Conservation (phyloP, 2,797 vertebrate genomes). For the Brachyalestes nurse region DNA sequence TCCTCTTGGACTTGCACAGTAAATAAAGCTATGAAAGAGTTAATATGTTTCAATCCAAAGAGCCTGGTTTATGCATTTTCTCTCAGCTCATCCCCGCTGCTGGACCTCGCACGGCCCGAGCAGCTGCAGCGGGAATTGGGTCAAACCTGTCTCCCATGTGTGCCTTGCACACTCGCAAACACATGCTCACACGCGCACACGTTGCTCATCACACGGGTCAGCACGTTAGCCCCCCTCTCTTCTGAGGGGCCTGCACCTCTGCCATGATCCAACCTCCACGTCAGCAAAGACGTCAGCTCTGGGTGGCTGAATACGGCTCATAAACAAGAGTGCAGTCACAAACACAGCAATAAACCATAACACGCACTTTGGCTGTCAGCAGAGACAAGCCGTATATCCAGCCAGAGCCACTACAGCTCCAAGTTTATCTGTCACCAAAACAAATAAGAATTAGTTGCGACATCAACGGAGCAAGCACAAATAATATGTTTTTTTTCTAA, state of each 20-base stretch:
- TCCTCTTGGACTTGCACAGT: neutral
- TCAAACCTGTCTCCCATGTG: conserved; percentile 56
- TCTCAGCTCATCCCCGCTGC: conserved; percentile 29
- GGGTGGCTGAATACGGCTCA: conserved; percentile 34
- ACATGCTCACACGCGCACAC: conserved; percentile 25
- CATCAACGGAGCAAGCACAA: neutral
- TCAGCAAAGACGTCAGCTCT: conserved; percentile 45
- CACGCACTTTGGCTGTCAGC: conserved; percentile 6
- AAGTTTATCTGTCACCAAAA: conserved; percentile 26
- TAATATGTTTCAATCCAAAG: conserved; percentile 15
- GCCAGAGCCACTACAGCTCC: conserved; percentile 1
- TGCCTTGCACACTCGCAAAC: conserved; percentile 26
- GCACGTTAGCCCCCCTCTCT: conserved; percentile 14
- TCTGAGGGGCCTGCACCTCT: conserved; percentile 10
- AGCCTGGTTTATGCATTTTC: conserved; percentile 15
- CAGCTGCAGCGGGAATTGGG: conserved; percentile 53
- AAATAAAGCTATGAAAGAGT: conserved; percentile 3
- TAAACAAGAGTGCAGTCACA: conserved; percentile 39
- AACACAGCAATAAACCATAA: conserved; percentile 25
- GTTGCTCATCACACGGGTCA: conserved; percentile 30
- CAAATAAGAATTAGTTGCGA: conserved; percentile 2
- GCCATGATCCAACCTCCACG: conserved; percentile 31
- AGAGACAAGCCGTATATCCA: neutral
- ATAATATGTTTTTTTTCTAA: conserved; percentile 7
- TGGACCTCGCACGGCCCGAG: conserved; percentile 32